Base-by-base conservation (phyloP, 1,140 invertebrate genomes). In the Drosophila setifemur region DNA sequence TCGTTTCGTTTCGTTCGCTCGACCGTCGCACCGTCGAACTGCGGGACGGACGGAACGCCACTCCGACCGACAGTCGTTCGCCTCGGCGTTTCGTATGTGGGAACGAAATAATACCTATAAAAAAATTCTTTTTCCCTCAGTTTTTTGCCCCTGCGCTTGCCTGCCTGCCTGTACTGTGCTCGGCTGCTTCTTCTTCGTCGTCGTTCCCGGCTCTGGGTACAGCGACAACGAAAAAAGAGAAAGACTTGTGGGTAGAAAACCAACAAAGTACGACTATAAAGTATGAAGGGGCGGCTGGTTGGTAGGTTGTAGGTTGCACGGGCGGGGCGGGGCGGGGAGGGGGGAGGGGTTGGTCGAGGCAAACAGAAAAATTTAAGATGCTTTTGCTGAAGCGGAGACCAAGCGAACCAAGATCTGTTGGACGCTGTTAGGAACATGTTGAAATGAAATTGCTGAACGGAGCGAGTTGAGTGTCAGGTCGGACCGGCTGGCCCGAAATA, bases 161-260 rank as follows among this genome's bases (percentile, higher is more conserved):
- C n/a, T n/a, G n/a, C 23, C 61, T 73, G 72, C 66, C 33, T 31
- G 35, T 50, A 44, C 33, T 44, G 43, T 48, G 37, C 44, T 49
- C 19, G 25, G 50, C 45, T 50, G 25, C 49, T 60, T 39, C 57
- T 42, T 40, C 33, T 48, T 54, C 71, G n/a, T n/a, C 70, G 29
- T 31, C 23, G 57, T 43, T 64, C 63, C 57, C 29, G 52, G 52
- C 66, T 53, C 50, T 61, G 60, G 66, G 64, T 52, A 68, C 68
- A 73, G 67, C 78, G 74, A 79, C 79, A 85, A 85, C 78, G 79
- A 83, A 83, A 85, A 23, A 85, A 85, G 81, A 86, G 81, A 86
- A 86, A 86, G 81, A 86, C 81, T 86, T 86, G 81, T 86, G 81
- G 81, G 81, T 86, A 87, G 82, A 86, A 86, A 86, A 86, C 81